A percentile compares a stretch with the other conserved stretches of the same genome.
These are phyloP conservation scores for Bombycilla garrulus DNA, from an alignment of 2,113 vertebrate species.

Conservation along the genomic window DNA sequence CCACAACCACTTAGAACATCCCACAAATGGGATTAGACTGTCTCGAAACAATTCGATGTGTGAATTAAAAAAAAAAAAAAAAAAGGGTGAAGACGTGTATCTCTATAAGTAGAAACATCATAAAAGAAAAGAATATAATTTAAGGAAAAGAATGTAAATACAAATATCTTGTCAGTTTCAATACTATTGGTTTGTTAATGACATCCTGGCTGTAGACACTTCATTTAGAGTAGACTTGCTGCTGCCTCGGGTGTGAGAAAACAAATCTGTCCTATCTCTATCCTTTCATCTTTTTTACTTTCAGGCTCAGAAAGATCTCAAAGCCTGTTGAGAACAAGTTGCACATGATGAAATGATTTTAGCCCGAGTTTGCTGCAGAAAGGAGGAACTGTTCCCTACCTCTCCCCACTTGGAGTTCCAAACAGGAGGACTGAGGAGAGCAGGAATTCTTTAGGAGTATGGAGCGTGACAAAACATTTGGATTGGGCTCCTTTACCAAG, in stretches of 20 bases:
- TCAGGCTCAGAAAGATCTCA: neutral
- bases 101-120: neutral
- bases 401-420: neutral
- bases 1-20: neutral
- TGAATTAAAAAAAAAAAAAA: neutral
- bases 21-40: neutral
- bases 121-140: neutral
- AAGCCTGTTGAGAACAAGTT: neutral
- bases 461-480: neutral
- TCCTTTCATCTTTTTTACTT: neutral
- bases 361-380: neutral
- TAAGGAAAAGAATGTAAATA: neutral
- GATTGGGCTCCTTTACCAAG: neutral
- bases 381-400: neutral
- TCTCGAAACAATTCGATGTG: neutral
- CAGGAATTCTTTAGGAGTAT: neutral
- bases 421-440: accelerated
- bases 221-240: neutral
- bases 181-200: neutral
- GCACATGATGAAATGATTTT: neutral
- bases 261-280: neutral
- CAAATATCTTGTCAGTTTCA: neutral
- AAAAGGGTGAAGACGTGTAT: neutral
- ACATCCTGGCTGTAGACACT: neutral
- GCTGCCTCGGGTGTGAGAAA: neutral